Percentiles rank a stretch among this genome's conserved stretches.
Evolutionary conservation across 2,888 invertebrate genomes (phyloP).

Genomic region (Nineta flava): DNA sequence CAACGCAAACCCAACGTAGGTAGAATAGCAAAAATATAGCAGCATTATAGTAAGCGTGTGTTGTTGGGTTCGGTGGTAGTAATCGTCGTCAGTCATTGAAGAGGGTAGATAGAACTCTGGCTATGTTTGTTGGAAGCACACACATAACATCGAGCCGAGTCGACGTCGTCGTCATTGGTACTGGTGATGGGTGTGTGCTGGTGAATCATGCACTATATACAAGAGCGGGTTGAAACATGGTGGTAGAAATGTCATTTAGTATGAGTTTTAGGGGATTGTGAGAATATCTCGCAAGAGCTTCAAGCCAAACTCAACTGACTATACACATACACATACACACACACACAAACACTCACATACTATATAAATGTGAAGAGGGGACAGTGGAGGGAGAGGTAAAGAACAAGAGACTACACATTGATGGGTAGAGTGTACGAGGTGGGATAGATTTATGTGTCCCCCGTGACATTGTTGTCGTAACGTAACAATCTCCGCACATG

Average conservation of each 20-base stretch:
- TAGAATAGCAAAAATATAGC: too few relatives aligned
- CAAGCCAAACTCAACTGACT: background rate
- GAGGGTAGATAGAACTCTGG: too few relatives aligned
- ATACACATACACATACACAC: background rate
- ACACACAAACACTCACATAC: background rate
- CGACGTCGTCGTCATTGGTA: too few relatives aligned
- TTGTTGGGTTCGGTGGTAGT: too few relatives aligned
- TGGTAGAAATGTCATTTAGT: background rate
- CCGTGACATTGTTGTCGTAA: slow-evolving; percentile 4
- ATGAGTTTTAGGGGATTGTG: background rate
- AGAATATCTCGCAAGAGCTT: background rate
- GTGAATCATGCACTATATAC: too few relatives aligned
- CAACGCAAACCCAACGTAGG: too few relatives aligned
- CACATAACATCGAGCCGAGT: too few relatives aligned
- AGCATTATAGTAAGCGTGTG: too few relatives aligned
- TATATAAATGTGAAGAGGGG: background rate
- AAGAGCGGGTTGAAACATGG: too few relatives aligned
- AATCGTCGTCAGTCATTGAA: too few relatives aligned
- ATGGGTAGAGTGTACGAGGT: background rate
- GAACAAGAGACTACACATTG: slow-evolving; percentile 1
- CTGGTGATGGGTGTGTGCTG: too few relatives aligned
- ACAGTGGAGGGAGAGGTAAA: background rate
- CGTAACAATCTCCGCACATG: background rate
- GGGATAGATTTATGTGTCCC: slow-evolving; percentile 4
- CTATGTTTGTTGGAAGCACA: too few relatives aligned